These are phyloP conservation scores for Porites divaricata DNA, from an alignment of 92 coral and sea anemone genomes.

Conservation along the genomic window DNA sequence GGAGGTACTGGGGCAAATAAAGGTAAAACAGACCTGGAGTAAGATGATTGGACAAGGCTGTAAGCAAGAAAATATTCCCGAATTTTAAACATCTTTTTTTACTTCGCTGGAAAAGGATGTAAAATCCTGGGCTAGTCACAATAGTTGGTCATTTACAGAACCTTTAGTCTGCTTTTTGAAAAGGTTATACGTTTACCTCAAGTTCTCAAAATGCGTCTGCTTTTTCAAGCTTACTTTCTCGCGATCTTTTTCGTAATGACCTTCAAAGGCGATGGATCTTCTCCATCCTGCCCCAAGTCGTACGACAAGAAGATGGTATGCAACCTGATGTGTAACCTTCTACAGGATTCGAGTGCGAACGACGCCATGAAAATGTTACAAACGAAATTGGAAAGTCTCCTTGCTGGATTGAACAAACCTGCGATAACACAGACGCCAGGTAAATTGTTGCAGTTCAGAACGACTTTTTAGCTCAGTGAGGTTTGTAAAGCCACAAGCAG, in stretches of 20 bases:
- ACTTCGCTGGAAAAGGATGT: not conserved
- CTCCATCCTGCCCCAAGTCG: not conserved
- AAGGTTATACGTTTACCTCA: not conserved
- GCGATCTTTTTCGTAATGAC: not conserved
- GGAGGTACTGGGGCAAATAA: not conserved
- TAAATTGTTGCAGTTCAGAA: not conserved
- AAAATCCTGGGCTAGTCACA: not conserved
- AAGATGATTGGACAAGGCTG: not conserved
- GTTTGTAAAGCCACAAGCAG: not conserved
- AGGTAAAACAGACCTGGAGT: not conserved
- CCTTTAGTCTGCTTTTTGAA: not conserved
- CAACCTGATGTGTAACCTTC: slow-evolving; percentile 16
- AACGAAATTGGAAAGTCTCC: slow-evolving; percentile 1
- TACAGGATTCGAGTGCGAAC: slow-evolving; percentile 22
- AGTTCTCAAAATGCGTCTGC: not conserved
- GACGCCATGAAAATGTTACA: slow-evolving; percentile 18
- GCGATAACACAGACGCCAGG: not conserved
- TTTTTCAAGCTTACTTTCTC: not conserved
- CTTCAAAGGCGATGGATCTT: not conserved
- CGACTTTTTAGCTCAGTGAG: no score
- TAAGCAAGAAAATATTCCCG: not conserved
- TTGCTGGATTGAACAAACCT: not conserved
- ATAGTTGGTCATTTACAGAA: not conserved
- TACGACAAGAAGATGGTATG: slow-evolving; percentile 12
- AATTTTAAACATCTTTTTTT: not conserved